Conservation (phyloP, 2,888 invertebrate genomes). For the Cephus rjabovi region DNA sequence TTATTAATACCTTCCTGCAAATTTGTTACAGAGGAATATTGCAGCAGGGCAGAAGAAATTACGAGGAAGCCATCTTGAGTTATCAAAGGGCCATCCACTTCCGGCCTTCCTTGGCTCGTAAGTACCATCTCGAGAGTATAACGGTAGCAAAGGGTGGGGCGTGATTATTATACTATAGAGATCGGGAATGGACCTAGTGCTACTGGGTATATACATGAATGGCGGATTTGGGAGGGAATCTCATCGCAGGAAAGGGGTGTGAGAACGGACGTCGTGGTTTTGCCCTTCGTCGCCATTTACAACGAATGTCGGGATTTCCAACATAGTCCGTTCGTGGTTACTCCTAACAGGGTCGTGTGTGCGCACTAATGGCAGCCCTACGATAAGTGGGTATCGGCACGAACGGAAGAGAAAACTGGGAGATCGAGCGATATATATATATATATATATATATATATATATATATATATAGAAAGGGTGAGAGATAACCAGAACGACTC, state of each 20-base stretch:
- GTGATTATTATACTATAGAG: not conserved
- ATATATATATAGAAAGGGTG: not conserved
- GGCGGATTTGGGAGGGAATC: not conserved
- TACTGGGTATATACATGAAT: not conserved
- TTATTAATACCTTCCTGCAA: not conserved
- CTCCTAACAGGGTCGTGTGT: not conserved
- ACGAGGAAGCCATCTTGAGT: conserved; percentile 89
- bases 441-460: not conserved
- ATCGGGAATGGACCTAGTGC: not conserved
- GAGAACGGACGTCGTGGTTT: not conserved
- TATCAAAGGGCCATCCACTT: conserved; percentile 93
- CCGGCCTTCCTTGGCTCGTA: conserved; percentile 93
- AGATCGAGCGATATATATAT: not conserved
- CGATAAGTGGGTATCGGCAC: conserved; percentile 5
- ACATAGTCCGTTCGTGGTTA: not conserved
- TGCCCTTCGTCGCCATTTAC: not conserved
- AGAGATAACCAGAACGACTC: not conserved
- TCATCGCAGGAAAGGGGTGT: not conserved
- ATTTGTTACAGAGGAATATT: conserved; percentile 87
- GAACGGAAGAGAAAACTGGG: not conserved
- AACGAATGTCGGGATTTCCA: not conserved
- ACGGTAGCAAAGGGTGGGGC: not conserved
- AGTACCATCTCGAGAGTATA: conserved; percentile 67
- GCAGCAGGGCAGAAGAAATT: conserved; percentile 88
- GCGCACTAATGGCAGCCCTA: not conserved